These are phyloP conservation scores for Bothrops jararaca DNA, from an alignment of 2,113 vertebrate species.

Conservation along the genomic window DNA sequence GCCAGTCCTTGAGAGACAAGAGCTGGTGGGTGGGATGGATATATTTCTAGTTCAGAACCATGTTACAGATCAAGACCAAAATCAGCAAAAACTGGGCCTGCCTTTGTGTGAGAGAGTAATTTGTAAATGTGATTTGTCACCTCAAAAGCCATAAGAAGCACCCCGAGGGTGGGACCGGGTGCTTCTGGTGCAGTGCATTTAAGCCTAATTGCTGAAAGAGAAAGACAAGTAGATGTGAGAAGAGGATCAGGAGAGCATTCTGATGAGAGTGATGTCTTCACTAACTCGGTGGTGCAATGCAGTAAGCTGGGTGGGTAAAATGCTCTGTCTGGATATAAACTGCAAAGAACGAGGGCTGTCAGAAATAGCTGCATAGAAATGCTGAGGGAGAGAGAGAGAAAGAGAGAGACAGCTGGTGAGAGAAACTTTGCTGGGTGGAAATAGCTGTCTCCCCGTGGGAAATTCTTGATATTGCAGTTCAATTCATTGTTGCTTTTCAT, in stretches of 20 bases:
- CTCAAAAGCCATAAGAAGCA: slow-evolving; percentile 62
- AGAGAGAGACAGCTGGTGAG: slow-evolving; percentile 18
- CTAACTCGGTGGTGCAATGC: slow-evolving; percentile 79
- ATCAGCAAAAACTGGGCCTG: slow-evolving; percentile 62
- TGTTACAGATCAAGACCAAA: slow-evolving; percentile 60
- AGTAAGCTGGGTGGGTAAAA: slow-evolving; percentile 70
- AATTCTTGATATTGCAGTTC: slow-evolving; percentile 42
- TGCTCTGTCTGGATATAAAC: slow-evolving; percentile 63
- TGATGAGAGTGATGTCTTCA: slow-evolving; percentile 74
- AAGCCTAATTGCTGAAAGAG: slow-evolving; percentile 72
- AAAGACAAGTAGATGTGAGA: slow-evolving; percentile 64
- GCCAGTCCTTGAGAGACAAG: slow-evolving; percentile 17
- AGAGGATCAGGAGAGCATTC: slow-evolving; percentile 70
- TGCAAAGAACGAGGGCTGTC: slow-evolving; percentile 54
- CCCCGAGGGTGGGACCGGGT: slow-evolving; percentile 47
- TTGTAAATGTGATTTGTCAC: slow-evolving; percentile 74
- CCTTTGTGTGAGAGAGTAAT: slow-evolving; percentile 66
- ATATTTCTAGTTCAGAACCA: slow-evolving; percentile 43
- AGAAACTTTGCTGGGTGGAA: slow-evolving; percentile 37
- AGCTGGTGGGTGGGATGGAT: slow-evolving; percentile 30
- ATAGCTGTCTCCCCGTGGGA: neutral
- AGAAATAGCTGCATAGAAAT: slow-evolving; percentile 45
- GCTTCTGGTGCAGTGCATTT: slow-evolving; percentile 69
- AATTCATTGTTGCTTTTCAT: slow-evolving; percentile 43
- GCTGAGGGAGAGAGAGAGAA: slow-evolving; percentile 9